phyloP scores from a whole-genome alignment of 2,888 invertebrate genomes.

The Leptarthrus brevirostris region DNA sequence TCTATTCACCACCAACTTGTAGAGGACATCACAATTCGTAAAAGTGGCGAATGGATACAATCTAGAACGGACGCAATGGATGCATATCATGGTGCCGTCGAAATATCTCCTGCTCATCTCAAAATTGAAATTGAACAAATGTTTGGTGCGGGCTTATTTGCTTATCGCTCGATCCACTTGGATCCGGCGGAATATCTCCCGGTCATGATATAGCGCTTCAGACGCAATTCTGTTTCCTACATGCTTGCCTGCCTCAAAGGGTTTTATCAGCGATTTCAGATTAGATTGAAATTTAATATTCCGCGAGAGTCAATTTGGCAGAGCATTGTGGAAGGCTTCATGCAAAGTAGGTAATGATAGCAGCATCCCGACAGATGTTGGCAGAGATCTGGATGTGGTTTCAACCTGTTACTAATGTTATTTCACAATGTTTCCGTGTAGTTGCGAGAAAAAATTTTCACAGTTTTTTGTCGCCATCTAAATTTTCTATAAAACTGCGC shows the following conservation, averaged over 20 bases:
- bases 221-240: conserved; percentile 11
- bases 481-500: no score
- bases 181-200: background rate
- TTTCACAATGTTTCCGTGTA: no score
- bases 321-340: background rate
- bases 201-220: conserved; percentile 16
- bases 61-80: background rate
- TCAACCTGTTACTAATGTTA: background rate
- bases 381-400: background rate
- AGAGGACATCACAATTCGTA: conserved; percentile 14
- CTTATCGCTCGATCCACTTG: conserved; percentile 24
- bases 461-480: no score
- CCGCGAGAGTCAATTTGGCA: conserved; percentile 34
- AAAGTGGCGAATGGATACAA: background rate
- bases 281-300: conserved; percentile 45
- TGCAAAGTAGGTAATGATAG: background rate
- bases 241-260: conserved; percentile 1
- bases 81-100: no score
- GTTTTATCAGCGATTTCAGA: conserved; percentile 36
- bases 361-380: background rate
- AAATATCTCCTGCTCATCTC: background rate
- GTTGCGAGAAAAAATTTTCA: no score
- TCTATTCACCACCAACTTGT: no score
- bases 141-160: conserved; percentile 31
- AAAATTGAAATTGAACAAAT: conserved; percentile 26